Conservation (phyloP, 2,888 invertebrate genomes). For the Melikaiella ostensackeni region DNA sequence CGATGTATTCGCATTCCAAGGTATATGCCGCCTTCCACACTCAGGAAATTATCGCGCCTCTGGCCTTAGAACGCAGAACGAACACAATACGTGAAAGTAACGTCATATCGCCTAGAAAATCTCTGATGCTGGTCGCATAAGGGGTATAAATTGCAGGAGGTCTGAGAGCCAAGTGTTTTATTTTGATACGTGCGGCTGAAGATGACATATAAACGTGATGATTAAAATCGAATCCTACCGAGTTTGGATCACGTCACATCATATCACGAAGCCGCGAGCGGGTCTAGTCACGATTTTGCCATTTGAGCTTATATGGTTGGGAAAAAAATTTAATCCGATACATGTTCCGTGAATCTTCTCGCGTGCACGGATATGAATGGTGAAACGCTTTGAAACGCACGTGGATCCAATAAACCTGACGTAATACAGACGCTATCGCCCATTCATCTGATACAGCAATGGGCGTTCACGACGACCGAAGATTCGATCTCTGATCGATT, state of each 20-base stretch:
- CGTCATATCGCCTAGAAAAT: conserved; percentile 24
- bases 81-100: conserved; percentile 35
- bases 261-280: conserved; percentile 49
- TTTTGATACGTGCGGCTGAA: not conserved
- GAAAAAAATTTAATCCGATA: conserved; percentile 53
- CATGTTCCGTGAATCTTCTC: conserved; percentile 44
- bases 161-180: not conserved
- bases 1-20: conserved; percentile 4
- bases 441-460: not conserved
- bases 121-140: conserved; percentile 7
- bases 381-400: conserved; percentile 16
- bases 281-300: conserved; percentile 54
- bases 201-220: conserved; percentile 20
- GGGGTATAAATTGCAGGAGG: conserved; percentile 1
- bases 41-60: conserved; percentile 20
- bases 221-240: conserved; percentile 49
- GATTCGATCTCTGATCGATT: not conserved
- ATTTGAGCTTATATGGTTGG: conserved; percentile 50
- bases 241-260: conserved; percentile 53
- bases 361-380: conserved; percentile 7
- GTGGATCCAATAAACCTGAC: not conserved
- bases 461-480: not conserved
- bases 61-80: conserved; percentile 19
- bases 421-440: not conserved
- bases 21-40: conserved; percentile 4